Percentiles rank a stretch among this genome's conserved stretches.
phyloP scores from a whole-genome alignment of 2,113 vertebrate genomes.

The Mesembrinibis cayennensis region DNA sequence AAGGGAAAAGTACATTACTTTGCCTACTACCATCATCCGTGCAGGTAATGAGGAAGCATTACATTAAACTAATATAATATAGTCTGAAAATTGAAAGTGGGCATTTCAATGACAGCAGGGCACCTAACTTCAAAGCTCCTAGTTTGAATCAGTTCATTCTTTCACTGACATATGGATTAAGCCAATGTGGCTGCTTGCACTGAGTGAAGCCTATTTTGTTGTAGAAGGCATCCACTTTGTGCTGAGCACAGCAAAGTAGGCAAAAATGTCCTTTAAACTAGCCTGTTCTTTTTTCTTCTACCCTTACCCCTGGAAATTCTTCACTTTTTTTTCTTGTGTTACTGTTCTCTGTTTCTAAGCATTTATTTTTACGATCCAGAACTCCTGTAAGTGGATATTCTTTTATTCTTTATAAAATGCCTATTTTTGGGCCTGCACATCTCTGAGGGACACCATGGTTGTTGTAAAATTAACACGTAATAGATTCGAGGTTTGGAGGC shows the following conservation, averaged over 20 bases:
- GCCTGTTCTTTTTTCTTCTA: neutral
- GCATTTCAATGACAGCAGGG: neutral
- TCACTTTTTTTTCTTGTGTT: neutral
- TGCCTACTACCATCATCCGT: neutral
- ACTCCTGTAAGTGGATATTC: neutral
- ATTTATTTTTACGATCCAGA: neutral
- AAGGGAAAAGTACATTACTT: neutral
- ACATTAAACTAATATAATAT: neutral
- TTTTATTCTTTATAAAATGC: slow-evolving; percentile 43
- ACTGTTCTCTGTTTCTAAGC: neutral
- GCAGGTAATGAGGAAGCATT: neutral
- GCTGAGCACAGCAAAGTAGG: neutral
- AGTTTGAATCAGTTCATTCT: neutral
- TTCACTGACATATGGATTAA: slow-evolving; percentile 10
- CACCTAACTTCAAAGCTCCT: neutral
- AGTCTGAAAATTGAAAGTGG: neutral
- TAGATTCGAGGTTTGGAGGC: slow-evolving; percentile 34
- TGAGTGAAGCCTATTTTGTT: neutral
- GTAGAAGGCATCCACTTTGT: neutral
- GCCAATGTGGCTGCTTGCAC: neutral
- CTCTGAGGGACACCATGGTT: neutral
- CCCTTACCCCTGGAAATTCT: neutral
- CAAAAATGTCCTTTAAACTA: slow-evolving; percentile 25
- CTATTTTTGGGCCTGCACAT: neutral
- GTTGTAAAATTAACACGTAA: slow-evolving; percentile 31